These are phyloP conservation scores for Sternotherus odoratus DNA, from an alignment of 2,797 vertebrate species.

Conservation along the genomic window DNA sequence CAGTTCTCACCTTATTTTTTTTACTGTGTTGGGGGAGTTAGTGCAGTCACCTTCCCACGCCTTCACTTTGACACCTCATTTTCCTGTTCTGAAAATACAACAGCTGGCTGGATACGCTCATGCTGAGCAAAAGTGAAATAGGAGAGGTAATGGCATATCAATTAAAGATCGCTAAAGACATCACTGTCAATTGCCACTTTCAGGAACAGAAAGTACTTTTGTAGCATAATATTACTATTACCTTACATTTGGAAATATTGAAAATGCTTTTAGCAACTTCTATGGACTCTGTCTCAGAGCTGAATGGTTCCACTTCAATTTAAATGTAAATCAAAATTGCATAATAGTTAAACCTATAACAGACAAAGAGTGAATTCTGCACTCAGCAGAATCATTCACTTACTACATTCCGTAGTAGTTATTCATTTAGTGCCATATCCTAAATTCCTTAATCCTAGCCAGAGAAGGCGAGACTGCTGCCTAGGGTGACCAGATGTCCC, in stretches of 20 bases:
- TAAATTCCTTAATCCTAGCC: conserved; percentile 20
- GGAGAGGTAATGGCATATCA: background rate
- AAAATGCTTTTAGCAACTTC: conserved; percentile 12
- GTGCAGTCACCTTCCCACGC: background rate
- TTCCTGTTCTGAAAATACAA: conserved; percentile 9
- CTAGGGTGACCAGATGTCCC: too few relatives aligned
- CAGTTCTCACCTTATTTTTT: background rate
- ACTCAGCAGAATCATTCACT: background rate
- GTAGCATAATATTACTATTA: background rate
- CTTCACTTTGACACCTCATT: background rate
- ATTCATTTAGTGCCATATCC: background rate
- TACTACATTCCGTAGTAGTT: background rate
- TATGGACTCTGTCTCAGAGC: conserved; percentile 21
- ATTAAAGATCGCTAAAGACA: conserved; percentile 40
- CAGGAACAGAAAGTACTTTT: conserved; percentile 27
- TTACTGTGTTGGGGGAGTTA: background rate
- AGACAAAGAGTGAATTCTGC: background rate
- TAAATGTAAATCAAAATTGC: conserved; percentile 68
- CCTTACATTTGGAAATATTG: background rate
- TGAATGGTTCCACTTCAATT: conserved; percentile 35
- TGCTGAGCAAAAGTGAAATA: background rate
- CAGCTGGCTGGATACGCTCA: conserved; percentile 21
- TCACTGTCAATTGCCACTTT: conserved; percentile 1
- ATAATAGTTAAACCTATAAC: conserved; percentile 7
- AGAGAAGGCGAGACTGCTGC: background rate